These are phyloP conservation scores for Littorina saxatilis DNA, from an alignment of 1,140 invertebrate genomes.

Conservation along the genomic window DNA sequence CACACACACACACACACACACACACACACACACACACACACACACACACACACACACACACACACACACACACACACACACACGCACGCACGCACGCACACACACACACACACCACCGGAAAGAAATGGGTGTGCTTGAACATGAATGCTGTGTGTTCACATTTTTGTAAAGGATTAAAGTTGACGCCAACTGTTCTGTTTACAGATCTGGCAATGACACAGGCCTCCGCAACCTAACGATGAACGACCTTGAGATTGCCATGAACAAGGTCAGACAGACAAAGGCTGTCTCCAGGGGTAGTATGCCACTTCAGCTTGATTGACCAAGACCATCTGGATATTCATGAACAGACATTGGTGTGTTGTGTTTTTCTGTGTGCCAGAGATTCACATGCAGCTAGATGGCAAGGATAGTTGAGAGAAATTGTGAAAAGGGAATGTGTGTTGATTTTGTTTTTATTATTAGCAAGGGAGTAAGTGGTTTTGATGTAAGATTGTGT, in stretches of 20 bases:
- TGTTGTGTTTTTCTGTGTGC: neutral
- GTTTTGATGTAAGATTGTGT: too few species aligned
- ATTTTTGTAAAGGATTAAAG: too few species aligned
- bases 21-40: too few species aligned
- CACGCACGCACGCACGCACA: too few species aligned
- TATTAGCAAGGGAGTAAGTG: too few species aligned
- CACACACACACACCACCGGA: too few species aligned
- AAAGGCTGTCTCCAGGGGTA: constrained; percentile 40
- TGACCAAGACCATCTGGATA: neutral
- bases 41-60: too few species aligned
- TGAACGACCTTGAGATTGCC: constrained; percentile 54
- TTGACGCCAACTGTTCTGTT: constrained; percentile 39
- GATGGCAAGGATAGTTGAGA: neutral
- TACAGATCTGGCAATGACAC: constrained; percentile 41
- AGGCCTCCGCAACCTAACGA: constrained; percentile 46
- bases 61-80: too few species aligned
- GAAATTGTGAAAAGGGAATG: neutral
- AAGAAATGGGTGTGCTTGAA: too few species aligned
- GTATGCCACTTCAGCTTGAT: constrained; percentile 5
- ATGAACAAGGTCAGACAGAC: constrained; percentile 54
- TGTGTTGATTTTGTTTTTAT: neutral
- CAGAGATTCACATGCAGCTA: too few species aligned
- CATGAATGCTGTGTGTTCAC: too few species aligned
- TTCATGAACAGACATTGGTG: neutral
- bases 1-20: too few species aligned